phyloP scores from a whole-genome alignment of 2,113 vertebrate species.

The Menidia beryllina region DNA sequence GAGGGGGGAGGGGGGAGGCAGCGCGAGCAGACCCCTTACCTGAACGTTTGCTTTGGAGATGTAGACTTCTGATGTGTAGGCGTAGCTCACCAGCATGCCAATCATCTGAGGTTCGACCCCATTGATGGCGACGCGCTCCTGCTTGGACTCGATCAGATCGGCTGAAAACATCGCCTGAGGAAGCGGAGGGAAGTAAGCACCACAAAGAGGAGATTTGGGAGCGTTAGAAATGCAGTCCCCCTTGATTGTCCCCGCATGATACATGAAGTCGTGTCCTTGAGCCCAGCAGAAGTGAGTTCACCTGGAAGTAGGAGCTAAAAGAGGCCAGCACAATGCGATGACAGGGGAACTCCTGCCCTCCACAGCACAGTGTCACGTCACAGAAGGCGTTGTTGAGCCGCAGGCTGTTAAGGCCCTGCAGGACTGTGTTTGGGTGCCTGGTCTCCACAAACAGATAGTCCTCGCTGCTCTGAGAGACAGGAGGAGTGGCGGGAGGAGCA shows the following conservation, averaged over 20 bases:
- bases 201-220: background rate
- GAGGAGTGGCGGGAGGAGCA: slow-evolving; percentile 6
- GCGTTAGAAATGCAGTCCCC: too few relatives aligned
- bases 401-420: slow-evolving; percentile 84
- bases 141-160: slow-evolving; percentile 84
- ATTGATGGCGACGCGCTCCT: slow-evolving; percentile 85
- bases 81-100: slow-evolving; percentile 84
- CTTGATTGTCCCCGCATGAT: too few relatives aligned
- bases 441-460: slow-evolving; percentile 83
- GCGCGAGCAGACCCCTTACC: slow-evolving; percentile 43
- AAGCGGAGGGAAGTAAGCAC: background rate
- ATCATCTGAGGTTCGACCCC: slow-evolving; percentile 87
- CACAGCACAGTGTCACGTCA: slow-evolving; percentile 86
- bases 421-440: slow-evolving; percentile 80
- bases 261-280: background rate
- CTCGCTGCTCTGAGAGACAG: slow-evolving; percentile 66
- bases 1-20: accelerated
- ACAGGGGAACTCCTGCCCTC: slow-evolving; percentile 85
- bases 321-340: slow-evolving; percentile 86
- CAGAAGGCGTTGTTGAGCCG: slow-evolving; percentile 85
- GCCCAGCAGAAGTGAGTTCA: slow-evolving; percentile 18
- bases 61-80: slow-evolving; percentile 84
- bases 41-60: slow-evolving; percentile 85
- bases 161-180: slow-evolving; percentile 84
- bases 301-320: slow-evolving; percentile 87